Evolutionary conservation across 2,797 vertebrate species (phyloP).

Genomic region (Microctenopoma stevenorrisi): DNA sequence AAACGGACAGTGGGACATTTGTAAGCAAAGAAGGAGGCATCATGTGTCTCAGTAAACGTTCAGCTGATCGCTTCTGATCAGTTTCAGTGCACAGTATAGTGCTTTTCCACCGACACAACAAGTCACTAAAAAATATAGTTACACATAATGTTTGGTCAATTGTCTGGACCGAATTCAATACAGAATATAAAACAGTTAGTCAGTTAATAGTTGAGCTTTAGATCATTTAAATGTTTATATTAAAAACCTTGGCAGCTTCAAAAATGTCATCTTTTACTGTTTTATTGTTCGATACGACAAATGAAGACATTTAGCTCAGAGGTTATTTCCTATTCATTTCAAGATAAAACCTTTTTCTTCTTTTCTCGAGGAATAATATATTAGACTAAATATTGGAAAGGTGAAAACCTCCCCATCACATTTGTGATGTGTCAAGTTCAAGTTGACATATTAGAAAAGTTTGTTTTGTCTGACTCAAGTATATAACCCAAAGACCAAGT

Average conservation of each 20-base stretch:
- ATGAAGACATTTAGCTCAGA: background rate
- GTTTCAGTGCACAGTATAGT: background rate
- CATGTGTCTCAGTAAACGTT: too few species aligned
- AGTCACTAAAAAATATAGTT: background rate
- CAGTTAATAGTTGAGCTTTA: background rate
- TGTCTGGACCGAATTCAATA: background rate
- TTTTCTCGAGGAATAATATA: background rate
- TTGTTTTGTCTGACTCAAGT: background rate
- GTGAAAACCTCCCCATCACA: background rate
- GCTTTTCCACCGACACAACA: background rate
- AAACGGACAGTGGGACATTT: background rate
- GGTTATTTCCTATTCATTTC: background rate
- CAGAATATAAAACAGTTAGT: background rate
- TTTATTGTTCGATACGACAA: background rate
- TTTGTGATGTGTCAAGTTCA: background rate
- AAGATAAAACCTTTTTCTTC: background rate
- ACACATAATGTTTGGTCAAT: background rate
- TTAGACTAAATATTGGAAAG: background rate
- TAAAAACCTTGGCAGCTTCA: background rate
- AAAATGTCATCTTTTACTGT: background rate
- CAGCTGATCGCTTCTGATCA: background rate
- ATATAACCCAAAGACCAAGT: background rate
- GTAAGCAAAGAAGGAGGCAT: background rate
- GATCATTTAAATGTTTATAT: too few species aligned
- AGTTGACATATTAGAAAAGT: background rate